Evolutionary conservation across 2,888 invertebrate genomes (phyloP).

Genomic region (Epistrophe eligans): DNA sequence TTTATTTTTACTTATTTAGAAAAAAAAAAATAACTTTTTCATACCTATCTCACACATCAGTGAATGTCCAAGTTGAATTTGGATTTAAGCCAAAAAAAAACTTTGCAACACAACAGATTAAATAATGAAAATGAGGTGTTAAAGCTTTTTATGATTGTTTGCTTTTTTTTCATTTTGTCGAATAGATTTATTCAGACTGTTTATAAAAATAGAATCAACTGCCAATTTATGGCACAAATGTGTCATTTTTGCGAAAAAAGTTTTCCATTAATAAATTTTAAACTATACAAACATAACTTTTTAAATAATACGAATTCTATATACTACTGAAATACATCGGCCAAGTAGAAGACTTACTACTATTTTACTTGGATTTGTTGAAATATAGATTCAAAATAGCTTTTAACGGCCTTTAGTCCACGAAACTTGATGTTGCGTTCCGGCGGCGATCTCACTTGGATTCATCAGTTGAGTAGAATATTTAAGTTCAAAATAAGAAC

Average conservation of each 20-base stretch:
- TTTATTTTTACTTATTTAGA: background rate
- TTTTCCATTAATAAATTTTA: no score
- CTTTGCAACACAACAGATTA: background rate
- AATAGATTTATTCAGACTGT: background rate
- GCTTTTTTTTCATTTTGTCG: background rate
- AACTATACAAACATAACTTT: no score
- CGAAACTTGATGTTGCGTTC: no score
- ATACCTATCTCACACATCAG: background rate
- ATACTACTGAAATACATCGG: no score
- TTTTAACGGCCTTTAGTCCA: no score
- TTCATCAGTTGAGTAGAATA: no score
- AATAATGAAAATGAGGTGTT: background rate
- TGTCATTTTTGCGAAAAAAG: background rate
- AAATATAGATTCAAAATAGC: no score
- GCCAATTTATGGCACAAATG: background rate
- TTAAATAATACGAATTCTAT: no score
- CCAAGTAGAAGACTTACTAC: no score
- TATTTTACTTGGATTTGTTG: no score
- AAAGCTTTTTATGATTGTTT: slow-evolving; percentile 20
- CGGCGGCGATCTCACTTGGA: no score
- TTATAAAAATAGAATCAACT: slow-evolving; percentile 8
- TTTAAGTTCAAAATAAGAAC: no score
- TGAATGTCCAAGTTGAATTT: background rate
- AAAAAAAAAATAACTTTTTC: background rate
- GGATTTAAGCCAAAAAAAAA: slow-evolving; percentile 18